These are phyloP conservation scores for Drosophila ohnishii DNA, from an alignment of 1,140 invertebrate genomes.

Conservation along the genomic window DNA sequence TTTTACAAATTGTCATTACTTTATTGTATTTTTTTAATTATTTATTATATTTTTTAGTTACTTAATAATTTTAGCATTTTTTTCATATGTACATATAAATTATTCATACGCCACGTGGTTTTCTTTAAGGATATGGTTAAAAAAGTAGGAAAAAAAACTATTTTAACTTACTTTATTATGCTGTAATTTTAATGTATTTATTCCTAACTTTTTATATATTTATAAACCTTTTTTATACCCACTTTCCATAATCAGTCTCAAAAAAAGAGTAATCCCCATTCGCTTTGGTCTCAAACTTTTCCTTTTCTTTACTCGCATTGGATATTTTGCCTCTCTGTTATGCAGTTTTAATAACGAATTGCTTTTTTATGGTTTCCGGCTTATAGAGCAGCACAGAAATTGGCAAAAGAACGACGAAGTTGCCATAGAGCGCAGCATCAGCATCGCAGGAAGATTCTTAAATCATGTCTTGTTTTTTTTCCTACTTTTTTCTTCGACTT, in stretches of 20 bases:
- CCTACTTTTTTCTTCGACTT: background rate
- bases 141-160: background rate
- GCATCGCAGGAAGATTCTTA: constrained; percentile 54
- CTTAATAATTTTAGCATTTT: no score
- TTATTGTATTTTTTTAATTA: no score
- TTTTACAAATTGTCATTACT: no score
- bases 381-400: constrained; percentile 69
- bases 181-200: background rate
- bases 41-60: no score
- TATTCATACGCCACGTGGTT: background rate
- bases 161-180: background rate
- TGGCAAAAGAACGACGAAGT: constrained; percentile 63
- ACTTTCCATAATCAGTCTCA: fast-evolving
- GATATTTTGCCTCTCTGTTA: constrained; percentile 43
- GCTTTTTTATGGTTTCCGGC: constrained; percentile 80
- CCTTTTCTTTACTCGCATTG: constrained; percentile 35
- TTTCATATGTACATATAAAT: no score
- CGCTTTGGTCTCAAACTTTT: background rate
- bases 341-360: constrained; percentile 81
- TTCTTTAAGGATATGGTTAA: no score
- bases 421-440: constrained; percentile 30
- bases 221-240: background rate
- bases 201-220: no score
- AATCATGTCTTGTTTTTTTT: constrained; percentile 60
- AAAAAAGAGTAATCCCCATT: constrained; percentile 17